Conservation (phyloP, 2,797 vertebrate species). For the Crocodylus rhombifer region DNA sequence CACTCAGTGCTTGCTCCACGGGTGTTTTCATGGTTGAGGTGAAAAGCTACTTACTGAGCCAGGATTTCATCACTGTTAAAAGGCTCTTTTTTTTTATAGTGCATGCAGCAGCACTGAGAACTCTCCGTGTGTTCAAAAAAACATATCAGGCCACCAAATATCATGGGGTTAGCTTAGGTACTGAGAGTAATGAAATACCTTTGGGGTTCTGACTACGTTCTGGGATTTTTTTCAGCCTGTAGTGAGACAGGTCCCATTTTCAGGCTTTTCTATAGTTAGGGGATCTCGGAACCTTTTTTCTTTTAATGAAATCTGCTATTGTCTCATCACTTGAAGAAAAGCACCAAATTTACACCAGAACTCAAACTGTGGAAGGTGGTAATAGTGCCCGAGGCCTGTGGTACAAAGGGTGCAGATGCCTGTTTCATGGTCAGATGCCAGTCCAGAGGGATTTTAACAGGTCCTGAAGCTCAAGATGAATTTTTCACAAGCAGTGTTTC, state of each 20-base stretch:
- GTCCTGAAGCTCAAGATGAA: background rate
- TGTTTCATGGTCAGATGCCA: background rate
- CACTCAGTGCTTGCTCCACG: background rate
- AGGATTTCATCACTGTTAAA: background rate
- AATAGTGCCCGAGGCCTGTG: background rate
- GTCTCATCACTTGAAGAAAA: background rate
- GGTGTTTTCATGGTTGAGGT: background rate
- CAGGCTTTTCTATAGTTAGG: background rate
- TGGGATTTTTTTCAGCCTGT: background rate
- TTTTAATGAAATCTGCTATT: background rate
- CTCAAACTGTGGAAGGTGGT: background rate
- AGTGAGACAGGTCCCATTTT: background rate
- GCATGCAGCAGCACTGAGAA: background rate
- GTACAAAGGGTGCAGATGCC: background rate
- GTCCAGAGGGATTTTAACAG: background rate
- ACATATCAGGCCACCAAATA: background rate
- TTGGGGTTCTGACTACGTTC: background rate
- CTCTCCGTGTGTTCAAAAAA: background rate
- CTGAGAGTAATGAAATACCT: background rate
- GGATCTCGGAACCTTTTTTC: background rate
- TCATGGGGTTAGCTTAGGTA: background rate
- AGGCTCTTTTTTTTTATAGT: background rate
- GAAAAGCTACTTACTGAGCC: background rate
- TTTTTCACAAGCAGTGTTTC: background rate
- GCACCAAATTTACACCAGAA: background rate